Base-by-base conservation (phyloP, 1,140 invertebrate species). In the Calosoma granatense region DNA sequence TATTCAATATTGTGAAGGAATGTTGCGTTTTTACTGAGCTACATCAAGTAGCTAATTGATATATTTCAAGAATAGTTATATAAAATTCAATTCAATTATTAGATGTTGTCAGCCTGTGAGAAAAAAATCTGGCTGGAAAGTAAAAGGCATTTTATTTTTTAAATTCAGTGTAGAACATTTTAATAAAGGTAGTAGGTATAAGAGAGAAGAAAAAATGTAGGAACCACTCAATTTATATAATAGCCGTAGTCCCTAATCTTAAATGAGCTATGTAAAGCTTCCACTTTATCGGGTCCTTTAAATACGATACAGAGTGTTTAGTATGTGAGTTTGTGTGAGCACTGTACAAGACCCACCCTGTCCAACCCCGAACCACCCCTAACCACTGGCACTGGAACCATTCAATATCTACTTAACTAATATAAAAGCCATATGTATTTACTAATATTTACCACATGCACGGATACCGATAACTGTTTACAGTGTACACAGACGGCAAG, bases 391-490 rank as follows among this genome's bases (percentile, higher is more conserved):
- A 47, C 41, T 47, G 17, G 41, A 12, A 12, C 41, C 41, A 47
- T 47, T 47, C 41, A 47, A 47, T 47, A 47, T 47, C 56, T 36
- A 60, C 58, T 61, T 63, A 60, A 61, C 56, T 59, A 63, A 61
- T 64, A 67, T 63, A 66, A 65, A 63, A 61, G 55, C 65, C 66
- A 63, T 63, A 63, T 66, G 66, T 66, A 65, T 66, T 66, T 66
- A 67, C 66, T 65, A 67, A 67, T 67, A 66, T 67, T 67, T 67
- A 67, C 66, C 65, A 66, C 65, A 67, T 67, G 66, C 41, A 62
- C 59, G 26, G 53, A 55, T 56, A 61, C 62, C 59, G 58, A 58
- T 58, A 60, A 62, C 62, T 65, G 64, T 64, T 64, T 62, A 61
- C 61, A 54, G 6, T 17, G 23, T 54, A 54, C 9, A 54, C 53